These are phyloP conservation scores for Palythoa caribaeorum DNA, from an alignment of 92 coral and sea anemone species.

Conservation along the genomic window DNA sequence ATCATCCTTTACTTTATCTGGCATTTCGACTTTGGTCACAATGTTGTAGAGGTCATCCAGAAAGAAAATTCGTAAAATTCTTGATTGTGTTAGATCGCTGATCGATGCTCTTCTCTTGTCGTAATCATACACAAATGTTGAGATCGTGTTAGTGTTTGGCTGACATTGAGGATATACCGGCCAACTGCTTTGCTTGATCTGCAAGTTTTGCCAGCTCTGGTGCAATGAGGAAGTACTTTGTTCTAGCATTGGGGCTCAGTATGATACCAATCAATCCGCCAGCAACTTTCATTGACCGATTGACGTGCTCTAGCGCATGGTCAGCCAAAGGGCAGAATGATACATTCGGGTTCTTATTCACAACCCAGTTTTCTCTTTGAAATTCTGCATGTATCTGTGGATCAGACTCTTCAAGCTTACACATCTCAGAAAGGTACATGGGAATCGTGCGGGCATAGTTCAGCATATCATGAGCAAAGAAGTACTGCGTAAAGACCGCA, in stretches of 20 bases:
- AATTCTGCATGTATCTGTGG: constrained; percentile 49
- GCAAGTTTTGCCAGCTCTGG: constrained; percentile 57
- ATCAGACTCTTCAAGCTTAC: constrained; percentile 30
- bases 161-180: constrained; percentile 22
- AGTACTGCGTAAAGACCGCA: constrained; percentile 59
- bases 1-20: constrained; percentile 33
- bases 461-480: constrained; percentile 66
- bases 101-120: constrained; percentile 47
- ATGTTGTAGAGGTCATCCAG: constrained; percentile 39
- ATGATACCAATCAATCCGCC: constrained; percentile 65
- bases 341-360: constrained; percentile 62
- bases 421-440: constrained; percentile 15
- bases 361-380: constrained; percentile 70
- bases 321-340: constrained; percentile 54
- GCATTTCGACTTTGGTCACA: constrained; percentile 51
- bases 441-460: constrained; percentile 71
- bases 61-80: constrained; percentile 45
- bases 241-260: too few relatives aligned
- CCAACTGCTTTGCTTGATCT: constrained; percentile 45
- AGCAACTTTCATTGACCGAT: constrained; percentile 62
- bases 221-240: constrained; percentile 45
- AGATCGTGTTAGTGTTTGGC: constrained; percentile 46
- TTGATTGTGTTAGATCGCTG: constrained; percentile 38
- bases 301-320: constrained; percentile 36
- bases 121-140: constrained; percentile 41